phyloP scores from a whole-genome alignment of 2,113 vertebrate species.

The Craseonycteris thonglongyai region DNA sequence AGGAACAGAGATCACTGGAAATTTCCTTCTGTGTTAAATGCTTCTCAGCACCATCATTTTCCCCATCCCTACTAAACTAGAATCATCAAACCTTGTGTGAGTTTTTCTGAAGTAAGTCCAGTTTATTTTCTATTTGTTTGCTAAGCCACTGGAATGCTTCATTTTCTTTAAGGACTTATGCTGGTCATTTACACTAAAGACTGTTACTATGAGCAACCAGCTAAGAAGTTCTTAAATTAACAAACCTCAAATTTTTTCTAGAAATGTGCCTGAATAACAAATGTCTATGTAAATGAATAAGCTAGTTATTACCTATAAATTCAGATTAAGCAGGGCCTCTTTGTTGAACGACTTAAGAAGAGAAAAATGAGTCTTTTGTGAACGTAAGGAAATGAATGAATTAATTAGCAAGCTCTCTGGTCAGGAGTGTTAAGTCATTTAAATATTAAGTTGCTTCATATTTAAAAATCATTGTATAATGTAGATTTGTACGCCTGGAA shows the following conservation, averaged over 20 bases:
- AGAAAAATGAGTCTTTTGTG: background rate
- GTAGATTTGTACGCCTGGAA: no score
- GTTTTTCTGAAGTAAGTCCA: background rate
- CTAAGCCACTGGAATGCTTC: constrained; percentile 17
- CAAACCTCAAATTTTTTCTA: constrained; percentile 22
- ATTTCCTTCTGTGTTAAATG: background rate
- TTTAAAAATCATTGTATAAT: background rate
- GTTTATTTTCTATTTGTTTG: constrained; percentile 43
- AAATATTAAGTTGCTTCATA: background rate
- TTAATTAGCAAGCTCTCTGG: background rate
- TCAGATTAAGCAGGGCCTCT: background rate
- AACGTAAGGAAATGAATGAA: background rate
- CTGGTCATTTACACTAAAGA: constrained; percentile 19
- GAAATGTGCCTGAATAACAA: constrained; percentile 27
- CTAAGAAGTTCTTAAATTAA: constrained; percentile 64
- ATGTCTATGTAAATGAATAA: background rate
- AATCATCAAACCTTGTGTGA: background rate
- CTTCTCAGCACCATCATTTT: background rate
- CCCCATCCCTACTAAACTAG: background rate
- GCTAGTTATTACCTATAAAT: background rate
- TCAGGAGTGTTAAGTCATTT: background rate
- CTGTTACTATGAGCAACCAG: constrained; percentile 64
- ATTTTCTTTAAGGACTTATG: constrained; percentile 46
- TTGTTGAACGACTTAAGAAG: background rate
- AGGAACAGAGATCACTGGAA: background rate